Percentiles rank a stretch among this genome's conserved stretches.
These are phyloP conservation scores for Excalfactoria chinensis DNA, from an alignment of 2,113 vertebrate species.

Conservation along the genomic window DNA sequence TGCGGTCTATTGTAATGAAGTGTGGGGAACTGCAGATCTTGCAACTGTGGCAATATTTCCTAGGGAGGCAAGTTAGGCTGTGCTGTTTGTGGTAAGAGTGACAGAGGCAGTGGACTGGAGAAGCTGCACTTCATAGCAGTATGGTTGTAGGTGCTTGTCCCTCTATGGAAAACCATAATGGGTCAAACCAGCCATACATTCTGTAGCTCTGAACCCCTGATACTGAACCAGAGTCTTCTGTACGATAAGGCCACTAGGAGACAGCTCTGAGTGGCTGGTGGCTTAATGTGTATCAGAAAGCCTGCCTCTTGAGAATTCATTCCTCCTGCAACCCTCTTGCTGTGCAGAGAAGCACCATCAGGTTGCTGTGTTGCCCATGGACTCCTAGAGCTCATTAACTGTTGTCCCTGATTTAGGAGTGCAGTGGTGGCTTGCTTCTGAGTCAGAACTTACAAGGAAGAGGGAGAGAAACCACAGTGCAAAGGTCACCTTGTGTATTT, in stretches of 20 bases:
- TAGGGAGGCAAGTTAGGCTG: background rate
- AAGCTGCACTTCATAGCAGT: background rate
- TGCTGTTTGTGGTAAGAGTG: background rate
- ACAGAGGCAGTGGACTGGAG: background rate
- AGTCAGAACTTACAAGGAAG: background rate
- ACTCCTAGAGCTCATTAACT: background rate
- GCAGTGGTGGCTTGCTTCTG: background rate
- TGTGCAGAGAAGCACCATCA: background rate
- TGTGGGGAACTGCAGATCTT: background rate
- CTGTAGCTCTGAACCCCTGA: background rate
- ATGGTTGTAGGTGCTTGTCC: background rate
- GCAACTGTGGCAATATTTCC: conserved; percentile 2
- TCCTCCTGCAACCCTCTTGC: background rate
- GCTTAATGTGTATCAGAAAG: background rate
- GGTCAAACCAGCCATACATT: background rate
- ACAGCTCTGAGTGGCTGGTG: background rate
- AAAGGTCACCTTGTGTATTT: background rate
- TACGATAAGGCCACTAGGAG: background rate
- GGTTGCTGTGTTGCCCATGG: background rate
- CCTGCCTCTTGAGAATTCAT: background rate
- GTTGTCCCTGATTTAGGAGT: background rate
- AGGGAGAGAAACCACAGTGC: background rate
- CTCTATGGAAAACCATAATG: background rate
- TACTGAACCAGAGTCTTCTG: background rate
- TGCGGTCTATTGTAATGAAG: conserved; percentile 21